A percentile compares a stretch with the other conserved stretches of the same genome.
phyloP scores from a whole-genome alignment of 30 jellyfish, hydroid and myxozoan species.

The Cassiopea andromeda region DNA sequence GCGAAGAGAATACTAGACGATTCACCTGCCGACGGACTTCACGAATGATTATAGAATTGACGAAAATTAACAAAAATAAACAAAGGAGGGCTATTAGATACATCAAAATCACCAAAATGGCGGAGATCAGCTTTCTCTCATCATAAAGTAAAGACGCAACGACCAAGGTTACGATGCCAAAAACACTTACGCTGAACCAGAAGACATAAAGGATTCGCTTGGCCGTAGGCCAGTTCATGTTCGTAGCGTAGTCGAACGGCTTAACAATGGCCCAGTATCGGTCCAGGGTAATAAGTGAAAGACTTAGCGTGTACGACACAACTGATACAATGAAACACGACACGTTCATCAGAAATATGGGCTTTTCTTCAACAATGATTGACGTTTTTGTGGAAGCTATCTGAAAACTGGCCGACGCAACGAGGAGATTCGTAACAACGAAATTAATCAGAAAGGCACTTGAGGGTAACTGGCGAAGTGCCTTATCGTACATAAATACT shows the following conservation, averaged over 20 bases:
- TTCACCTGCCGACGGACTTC: slow-evolving; percentile 58
- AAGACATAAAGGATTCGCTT: slow-evolving; percentile 2
- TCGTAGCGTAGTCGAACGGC: slow-evolving; percentile 42
- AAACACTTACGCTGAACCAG: slow-evolving; percentile 24
- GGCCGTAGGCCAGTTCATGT: slow-evolving; percentile 6
- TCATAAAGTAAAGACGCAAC: slow-evolving; percentile 8
- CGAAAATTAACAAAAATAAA: not conserved
- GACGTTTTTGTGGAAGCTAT: not conserved
- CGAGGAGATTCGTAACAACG: slow-evolving; percentile 53
- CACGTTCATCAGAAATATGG: slow-evolving; percentile 11
- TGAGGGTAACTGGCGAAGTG: slow-evolving; percentile 37
- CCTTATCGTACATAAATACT: slow-evolving; percentile 20
- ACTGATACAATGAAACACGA: slow-evolving; percentile 19
- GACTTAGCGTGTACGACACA: slow-evolving; percentile 29
- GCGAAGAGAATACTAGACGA: not conserved
- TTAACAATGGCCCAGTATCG: slow-evolving; percentile 50
- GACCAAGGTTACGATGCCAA: slow-evolving; percentile 15
- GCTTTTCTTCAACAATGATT: slow-evolving; percentile 12
- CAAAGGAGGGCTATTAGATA: slow-evolving; percentile 13
- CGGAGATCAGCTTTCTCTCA: not conserved
- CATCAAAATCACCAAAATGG: not conserved
- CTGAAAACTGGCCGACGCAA: slow-evolving; percentile 35
- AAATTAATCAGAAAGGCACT: slow-evolving; percentile 44
- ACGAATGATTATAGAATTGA: slow-evolving; percentile 14
- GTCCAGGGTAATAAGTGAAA: slow-evolving; percentile 41